Evolutionary conservation across 2,113 vertebrate genomes (phyloP).

Genomic region (Platysteira castanea): DNA sequence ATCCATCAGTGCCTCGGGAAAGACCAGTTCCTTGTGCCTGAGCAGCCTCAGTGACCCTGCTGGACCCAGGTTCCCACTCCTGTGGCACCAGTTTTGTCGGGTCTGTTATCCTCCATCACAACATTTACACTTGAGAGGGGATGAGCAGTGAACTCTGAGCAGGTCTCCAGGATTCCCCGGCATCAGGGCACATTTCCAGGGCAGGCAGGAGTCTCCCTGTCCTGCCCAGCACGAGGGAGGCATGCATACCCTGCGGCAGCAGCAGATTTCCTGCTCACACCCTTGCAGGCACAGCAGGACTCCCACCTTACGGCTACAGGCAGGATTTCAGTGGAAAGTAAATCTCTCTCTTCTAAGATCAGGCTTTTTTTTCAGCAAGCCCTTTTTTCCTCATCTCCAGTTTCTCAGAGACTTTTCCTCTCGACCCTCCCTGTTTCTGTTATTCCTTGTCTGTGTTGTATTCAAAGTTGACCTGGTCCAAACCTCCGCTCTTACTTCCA

Average conservation of each 20-base stretch:
- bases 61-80: background rate
- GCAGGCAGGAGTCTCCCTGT: background rate
- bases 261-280: background rate
- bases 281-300: background rate
- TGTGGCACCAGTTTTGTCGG: accelerated
- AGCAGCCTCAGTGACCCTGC: too few species aligned
- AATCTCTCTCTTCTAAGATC: background rate
- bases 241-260: background rate
- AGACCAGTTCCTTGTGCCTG: background rate
- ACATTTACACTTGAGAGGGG: background rate
- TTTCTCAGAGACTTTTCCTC: background rate
- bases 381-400: background rate
- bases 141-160: background rate
- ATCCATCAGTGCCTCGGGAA: background rate
- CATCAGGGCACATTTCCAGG: background rate
- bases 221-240: background rate
- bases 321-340: background rate
- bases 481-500: background rate
- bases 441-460: background rate
- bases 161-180: background rate
- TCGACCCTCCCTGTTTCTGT: background rate
- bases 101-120: background rate
- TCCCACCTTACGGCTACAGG: background rate
- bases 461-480: background rate
- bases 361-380: background rate